Conservation (phyloP, 2,888 invertebrate species). For the Cactoblastis cactorum region DNA sequence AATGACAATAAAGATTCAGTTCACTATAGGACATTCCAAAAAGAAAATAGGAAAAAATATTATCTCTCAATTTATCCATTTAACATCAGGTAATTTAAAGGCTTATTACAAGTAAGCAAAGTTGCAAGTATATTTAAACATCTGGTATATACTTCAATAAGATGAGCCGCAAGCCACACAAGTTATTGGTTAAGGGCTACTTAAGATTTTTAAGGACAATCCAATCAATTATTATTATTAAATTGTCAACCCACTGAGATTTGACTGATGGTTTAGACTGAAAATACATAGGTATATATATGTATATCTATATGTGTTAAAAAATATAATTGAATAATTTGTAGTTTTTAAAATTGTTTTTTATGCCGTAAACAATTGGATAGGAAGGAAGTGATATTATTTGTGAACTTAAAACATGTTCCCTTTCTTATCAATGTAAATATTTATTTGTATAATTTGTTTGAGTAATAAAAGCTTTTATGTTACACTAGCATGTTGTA, state of each 20-base stretch:
- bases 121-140: too few species aligned
- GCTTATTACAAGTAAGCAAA: too few species aligned
- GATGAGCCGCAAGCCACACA: too few species aligned
- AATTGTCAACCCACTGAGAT: too few species aligned
- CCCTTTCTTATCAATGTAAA: constrained; percentile 3
- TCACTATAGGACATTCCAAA: constrained; percentile 70
- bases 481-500: neutral
- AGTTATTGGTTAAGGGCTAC: too few species aligned
- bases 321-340: neutral
- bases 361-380: neutral
- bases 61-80: too few species aligned
- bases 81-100: too few species aligned
- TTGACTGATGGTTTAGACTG: constrained; percentile 7
- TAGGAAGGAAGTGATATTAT: neutral
- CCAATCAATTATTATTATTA: too few species aligned
- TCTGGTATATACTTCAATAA: too few species aligned
- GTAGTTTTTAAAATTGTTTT: neutral
- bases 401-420: neutral
- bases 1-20: constrained; percentile 57
- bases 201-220: neutral
- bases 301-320: neutral
- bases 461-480: constrained; percentile 17
- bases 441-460: constrained; percentile 15
- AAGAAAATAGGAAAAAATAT: too few species aligned
- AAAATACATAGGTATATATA: neutral